Conservation (phyloP, 1,140 invertebrate genomes). For the Stenopsyche tienmushanensis region DNA sequence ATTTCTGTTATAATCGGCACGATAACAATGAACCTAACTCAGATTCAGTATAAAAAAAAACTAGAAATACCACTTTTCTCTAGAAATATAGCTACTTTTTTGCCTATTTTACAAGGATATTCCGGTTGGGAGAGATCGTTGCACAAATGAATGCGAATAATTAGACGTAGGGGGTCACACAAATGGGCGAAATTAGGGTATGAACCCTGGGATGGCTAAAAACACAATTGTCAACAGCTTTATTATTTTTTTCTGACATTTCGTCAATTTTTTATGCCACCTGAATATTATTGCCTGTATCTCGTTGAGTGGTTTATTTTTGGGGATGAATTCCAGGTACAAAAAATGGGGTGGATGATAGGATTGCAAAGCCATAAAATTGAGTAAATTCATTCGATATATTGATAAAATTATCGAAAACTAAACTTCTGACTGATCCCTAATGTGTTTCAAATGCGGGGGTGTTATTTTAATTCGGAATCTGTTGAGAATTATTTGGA, state of each 20-base stretch:
- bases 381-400: too few relatives aligned
- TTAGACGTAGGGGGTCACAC: slow-evolving; percentile 39
- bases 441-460: too few relatives aligned
- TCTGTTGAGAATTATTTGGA: too few relatives aligned
- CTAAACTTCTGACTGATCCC: too few relatives aligned
- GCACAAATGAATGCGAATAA: slow-evolving; percentile 40
- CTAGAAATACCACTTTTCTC: slow-evolving; percentile 34
- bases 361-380: too few relatives aligned
- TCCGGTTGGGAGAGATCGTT: slow-evolving; percentile 27
- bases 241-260: slow-evolving; percentile 36
- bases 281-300: slow-evolving; percentile 41
- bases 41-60: slow-evolving; percentile 23
- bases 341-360: too few relatives aligned
- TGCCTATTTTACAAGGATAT: too few relatives aligned
- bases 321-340: slow-evolving; percentile 27
- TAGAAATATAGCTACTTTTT: slow-evolving; percentile 18
- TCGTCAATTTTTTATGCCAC: slow-evolving; percentile 38
- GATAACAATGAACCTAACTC: background rate
- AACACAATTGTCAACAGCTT: slow-evolving; percentile 39
- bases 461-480: too few relatives aligned
- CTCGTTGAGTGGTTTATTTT: slow-evolving; percentile 38
- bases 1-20: background rate
- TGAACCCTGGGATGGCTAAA: slow-evolving; percentile 37
- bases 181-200: slow-evolving; percentile 40
- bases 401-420: too few relatives aligned